A percentile compares a stretch with the other conserved stretches of the same genome.
phyloP scores from a whole-genome alignment of 2,888 invertebrate genomes.

The Laothoe populi region DNA sequence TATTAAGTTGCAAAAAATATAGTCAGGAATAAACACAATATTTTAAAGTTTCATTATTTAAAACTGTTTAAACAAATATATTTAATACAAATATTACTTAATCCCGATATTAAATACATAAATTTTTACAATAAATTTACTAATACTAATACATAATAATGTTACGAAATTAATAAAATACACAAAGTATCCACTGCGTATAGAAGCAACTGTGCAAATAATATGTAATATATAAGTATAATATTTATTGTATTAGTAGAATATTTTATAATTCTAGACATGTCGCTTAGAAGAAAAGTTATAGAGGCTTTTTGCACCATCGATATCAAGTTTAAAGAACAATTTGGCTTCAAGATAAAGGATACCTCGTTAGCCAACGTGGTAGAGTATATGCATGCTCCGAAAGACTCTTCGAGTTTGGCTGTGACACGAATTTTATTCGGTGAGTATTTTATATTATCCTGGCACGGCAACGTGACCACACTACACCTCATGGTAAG shows the following conservation, averaged over 20 bases:
- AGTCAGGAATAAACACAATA: too few relatives aligned
- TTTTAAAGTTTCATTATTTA: too few relatives aligned
- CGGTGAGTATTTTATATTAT: constrained; percentile 85
- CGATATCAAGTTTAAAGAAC: constrained; percentile 55
- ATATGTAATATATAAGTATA: too few relatives aligned
- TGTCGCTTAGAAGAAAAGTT: constrained; percentile 46
- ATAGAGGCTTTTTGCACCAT: constrained; percentile 33
- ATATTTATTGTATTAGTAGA: background rate
- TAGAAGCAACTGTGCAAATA: background rate
- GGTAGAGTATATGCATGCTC: constrained; percentile 84
- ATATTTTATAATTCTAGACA: constrained; percentile 25
- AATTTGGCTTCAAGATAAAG: constrained; percentile 62
- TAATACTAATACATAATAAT: too few relatives aligned
- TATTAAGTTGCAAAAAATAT: too few relatives aligned
- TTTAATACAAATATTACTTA: too few relatives aligned
- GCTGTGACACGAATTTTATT: constrained; percentile 92
- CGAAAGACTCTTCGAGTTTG: constrained; percentile 90
- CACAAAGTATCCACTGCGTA: too few relatives aligned
- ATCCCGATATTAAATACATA: too few relatives aligned
- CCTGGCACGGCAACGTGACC: background rate
- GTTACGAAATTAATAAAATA: too few relatives aligned
- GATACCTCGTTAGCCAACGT: constrained; percentile 72
- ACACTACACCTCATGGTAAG: background rate
- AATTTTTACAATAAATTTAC: too few relatives aligned
- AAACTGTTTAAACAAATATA: too few relatives aligned